These are phyloP conservation scores for Agrypnus murinus DNA, from an alignment of 2,888 invertebrate species.

Conservation along the genomic window DNA sequence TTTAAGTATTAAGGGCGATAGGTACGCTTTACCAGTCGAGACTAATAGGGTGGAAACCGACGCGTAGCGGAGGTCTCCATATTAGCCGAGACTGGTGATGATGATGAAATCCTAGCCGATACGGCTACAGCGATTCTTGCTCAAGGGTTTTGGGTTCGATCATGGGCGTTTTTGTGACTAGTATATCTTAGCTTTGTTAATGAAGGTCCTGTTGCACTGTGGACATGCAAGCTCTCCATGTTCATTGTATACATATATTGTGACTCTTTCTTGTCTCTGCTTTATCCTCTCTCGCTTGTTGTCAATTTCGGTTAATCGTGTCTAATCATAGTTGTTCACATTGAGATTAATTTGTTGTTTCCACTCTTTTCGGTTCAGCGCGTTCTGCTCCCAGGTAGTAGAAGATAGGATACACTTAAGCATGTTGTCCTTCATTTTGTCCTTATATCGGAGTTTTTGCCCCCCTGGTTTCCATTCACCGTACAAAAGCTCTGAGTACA, in stretches of 20 bases:
- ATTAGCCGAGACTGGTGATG: too few relatives aligned
- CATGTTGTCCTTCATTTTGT: constrained; percentile 9
- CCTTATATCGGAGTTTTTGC: not conserved
- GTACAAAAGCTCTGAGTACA: constrained; percentile 1
- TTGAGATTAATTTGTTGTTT: not conserved
- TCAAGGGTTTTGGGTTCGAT: not conserved
- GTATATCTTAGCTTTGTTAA: constrained; percentile 3
- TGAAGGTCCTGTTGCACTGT: constrained; percentile 7
- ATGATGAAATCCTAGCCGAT: constrained; percentile 5
- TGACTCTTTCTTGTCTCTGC: constrained; percentile 10
- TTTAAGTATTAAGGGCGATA: too few relatives aligned
- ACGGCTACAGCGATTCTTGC: not conserved
- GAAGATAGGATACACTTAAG: not conserved
- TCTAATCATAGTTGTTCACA: not conserved
- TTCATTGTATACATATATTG: constrained; percentile 3
- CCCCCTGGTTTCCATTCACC: not conserved
- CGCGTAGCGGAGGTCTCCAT: too few relatives aligned
- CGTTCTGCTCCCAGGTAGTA: not conserved
- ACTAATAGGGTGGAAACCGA: too few relatives aligned
- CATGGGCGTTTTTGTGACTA: constrained; percentile 5
- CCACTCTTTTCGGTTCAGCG: not conserved
- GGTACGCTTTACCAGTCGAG: too few relatives aligned
- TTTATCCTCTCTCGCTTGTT: not conserved
- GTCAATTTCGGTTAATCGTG: not conserved
- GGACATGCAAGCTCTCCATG: not conserved